A percentile compares a stretch with the other conserved stretches of the same genome.
Conservation (phyloP, 2,888 invertebrate species). For the Strigamia crassipes region DNA sequence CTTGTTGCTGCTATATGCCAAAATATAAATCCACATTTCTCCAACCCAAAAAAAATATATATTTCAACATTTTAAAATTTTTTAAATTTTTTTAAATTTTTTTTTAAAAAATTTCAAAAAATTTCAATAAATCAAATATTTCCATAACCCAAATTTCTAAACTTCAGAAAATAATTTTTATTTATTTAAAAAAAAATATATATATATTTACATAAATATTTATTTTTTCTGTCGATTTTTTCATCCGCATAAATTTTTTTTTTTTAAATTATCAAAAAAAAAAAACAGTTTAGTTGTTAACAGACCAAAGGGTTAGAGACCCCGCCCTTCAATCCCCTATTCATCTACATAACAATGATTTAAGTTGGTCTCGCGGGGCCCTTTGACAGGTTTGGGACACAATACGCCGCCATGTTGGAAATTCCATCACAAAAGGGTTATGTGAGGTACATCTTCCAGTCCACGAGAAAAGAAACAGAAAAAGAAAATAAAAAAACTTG, state of each 20-base stretch:
- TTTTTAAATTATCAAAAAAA: no score
- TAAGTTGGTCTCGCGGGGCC: conserved; percentile 28
- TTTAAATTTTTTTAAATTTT: no score
- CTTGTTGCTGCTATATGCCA: neutral
- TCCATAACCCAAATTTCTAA: no score
- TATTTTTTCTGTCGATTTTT: no score
- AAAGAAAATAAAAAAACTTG: neutral
- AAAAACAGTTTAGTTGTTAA: neutral
- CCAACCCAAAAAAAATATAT: neutral
- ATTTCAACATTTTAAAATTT: no score
- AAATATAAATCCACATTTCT: neutral
- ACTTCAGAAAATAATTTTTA: no score
- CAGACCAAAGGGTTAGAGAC: conserved; percentile 22
- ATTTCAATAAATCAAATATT: no score
- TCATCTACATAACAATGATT: conserved; percentile 26
- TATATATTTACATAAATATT: no score
- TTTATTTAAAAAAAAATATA: no score
- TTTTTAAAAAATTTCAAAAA: no score
- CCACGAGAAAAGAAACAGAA: neutral
- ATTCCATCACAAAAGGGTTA: conserved; percentile 35
- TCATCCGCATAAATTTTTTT: no score
- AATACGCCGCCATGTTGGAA: neutral
- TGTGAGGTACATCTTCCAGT: conserved; percentile 24
- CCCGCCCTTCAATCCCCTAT: conserved; percentile 15
- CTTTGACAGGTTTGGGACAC: conserved; percentile 38